phyloP scores from a whole-genome alignment of 2,113 vertebrate species.

The Laterallus jamaicensis region DNA sequence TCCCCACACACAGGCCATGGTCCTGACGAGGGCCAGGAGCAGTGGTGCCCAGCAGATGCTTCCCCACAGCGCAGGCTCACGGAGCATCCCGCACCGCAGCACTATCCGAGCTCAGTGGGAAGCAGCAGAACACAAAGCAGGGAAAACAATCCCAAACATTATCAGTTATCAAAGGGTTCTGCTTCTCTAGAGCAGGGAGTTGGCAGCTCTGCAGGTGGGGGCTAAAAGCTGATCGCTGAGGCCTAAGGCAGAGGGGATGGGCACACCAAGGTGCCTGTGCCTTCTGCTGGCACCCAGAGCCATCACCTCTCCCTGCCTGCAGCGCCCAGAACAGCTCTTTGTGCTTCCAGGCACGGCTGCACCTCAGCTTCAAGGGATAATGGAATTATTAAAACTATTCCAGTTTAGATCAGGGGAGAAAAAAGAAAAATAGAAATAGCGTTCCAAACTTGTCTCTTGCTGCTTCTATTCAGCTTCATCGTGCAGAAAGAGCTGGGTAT shows the following conservation, averaged over 20 bases:
- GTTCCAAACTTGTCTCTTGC: not conserved
- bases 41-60: fast-evolving
- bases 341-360: not conserved
- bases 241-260: fast-evolving
- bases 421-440: not conserved
- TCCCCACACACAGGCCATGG: too few relatives aligned
- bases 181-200: not conserved
- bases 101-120: not conserved
- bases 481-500: not conserved
- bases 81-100: not conserved
- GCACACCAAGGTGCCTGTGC: not conserved
- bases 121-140: not conserved
- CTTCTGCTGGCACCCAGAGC: not conserved
- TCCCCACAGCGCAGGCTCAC: fast-evolving
- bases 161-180: not conserved
- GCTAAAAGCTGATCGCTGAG: not conserved
- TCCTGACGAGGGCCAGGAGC: not conserved
- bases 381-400: not conserved
- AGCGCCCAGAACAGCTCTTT: not conserved
- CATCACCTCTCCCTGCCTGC: not conserved
- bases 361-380: not conserved
- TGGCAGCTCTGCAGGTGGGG: not conserved
- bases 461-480: not conserved
- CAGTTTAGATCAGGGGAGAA: not conserved
- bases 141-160: not conserved